Evolutionary conservation across 2,113 vertebrate genomes (phyloP).

Genomic region (Cynoglossus semilaevis): DNA sequence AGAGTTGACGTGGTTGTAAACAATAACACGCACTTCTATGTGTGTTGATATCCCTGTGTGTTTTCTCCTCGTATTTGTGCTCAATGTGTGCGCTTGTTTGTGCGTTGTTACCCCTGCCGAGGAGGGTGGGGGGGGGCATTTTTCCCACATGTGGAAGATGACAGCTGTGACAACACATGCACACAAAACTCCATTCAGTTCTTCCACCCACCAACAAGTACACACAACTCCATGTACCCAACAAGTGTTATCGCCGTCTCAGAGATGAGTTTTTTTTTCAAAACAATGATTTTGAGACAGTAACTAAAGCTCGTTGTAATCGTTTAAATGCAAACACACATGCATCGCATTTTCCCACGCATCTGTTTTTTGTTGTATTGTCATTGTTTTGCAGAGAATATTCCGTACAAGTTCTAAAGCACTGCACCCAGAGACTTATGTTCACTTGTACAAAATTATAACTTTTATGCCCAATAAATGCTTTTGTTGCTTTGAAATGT

Average conservation of each 20-base stretch:
- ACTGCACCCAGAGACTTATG: slow-evolving; percentile 22
- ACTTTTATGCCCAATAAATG: background rate
- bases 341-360: slow-evolving; percentile 6
- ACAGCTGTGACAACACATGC: slow-evolving; percentile 12
- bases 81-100: slow-evolving; percentile 1
- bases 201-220: background rate
- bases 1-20: slow-evolving; percentile 21
- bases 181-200: background rate
- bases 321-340: slow-evolving; percentile 20
- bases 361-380: slow-evolving; percentile 57
- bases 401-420: slow-evolving; percentile 26
- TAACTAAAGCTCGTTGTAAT: background rate
- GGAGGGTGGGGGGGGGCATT: background rate
- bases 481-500: background rate
- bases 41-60: background rate
- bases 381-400: slow-evolving; percentile 40
- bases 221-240: background rate
- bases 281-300: no score
- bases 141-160: background rate
- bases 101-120: background rate
- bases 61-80: background rate
- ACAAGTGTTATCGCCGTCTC: background rate
- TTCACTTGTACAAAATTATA: background rate
- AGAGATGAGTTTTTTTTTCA: background rate
- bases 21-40: slow-evolving; percentile 7